Evolutionary conservation across 1,140 invertebrate genomes (phyloP), one percentile per base, ranked within the genome.

Genomic region (Lepidurus apus): DNA sequence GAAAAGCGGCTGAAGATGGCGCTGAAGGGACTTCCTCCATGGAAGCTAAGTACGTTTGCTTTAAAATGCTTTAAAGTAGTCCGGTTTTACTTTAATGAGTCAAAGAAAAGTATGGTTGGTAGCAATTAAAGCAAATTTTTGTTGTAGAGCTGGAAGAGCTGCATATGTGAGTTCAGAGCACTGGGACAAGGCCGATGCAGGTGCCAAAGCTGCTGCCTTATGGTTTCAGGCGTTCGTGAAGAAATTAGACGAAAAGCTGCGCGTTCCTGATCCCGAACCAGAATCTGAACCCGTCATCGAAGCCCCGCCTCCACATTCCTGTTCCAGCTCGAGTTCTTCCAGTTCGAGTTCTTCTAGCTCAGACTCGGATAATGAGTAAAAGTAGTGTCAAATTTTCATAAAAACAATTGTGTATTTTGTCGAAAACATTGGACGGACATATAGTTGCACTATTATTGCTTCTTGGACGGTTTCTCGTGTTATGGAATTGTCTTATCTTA

Each of bases 181-280:
- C 2, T 43, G 73, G 44, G 65, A 77, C 4, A 42, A 44, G 42
- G 81, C 87, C 87, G 92, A 93, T 84, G 90, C 91, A 73, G 91
- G 91, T 78, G 91, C 91, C 10, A 89, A 87, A 81, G 91, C 87
- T 8, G 89, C 88, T 3, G 86, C 87, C 1, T 82, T 88, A 1
- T 91, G 90, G 89, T 83, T 92, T 83, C 86, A 86, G 78, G 88
- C 88, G 10, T 21, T 76, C 9, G 53, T 10, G 9, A 26, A 53
- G 26, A 77, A 76, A 24, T 42, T 80, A 4, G 43, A 77, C 42
- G 42, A 10, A 3, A 43, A 24, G 13, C 65, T 80, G n/a, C 65
- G 76, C 44, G 43, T 77, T 53, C 75, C 75, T 17, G 79, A 77
- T 34, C 79, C 79, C 17, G 79, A 79, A 73, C 79, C 79, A 1